Evolutionary conservation across 2,797 vertebrate genomes (phyloP), one percentile per base, ranked within the genome.

Genomic region (Enteromius fasciolatus): DNA sequence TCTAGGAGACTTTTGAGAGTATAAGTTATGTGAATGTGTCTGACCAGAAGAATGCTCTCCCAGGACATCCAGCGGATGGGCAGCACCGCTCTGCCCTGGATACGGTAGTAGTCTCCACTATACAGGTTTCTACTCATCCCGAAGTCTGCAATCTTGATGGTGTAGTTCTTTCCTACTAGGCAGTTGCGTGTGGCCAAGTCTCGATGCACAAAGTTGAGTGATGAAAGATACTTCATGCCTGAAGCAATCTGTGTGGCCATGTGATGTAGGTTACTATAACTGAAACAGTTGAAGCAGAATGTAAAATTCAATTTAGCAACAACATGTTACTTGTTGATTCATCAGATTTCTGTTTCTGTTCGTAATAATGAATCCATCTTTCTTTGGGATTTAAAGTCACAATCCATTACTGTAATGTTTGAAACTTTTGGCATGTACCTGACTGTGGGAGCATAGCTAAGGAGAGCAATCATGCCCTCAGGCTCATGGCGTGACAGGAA

Each of bases 11-110:
- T 8, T 63, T 17, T 31, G 5, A 63, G 28, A 63, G 6, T 63
- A 31, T 17, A 3, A 8, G 17, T 31, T 17, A 31, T 64, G 8
- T 39, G 17, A 6, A 5, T n/a, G 8, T 31, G 61, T 52, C 91
- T 88, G 83, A 99, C 98, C 96, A 99, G 93, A 84, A 99, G 92
- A 88, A 99, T 99, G 94, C 98, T 99, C 89, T 99, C 98, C 98
- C 98, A 99, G 18, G 98, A 99, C 98, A 99, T 99, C 98, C 98
- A 99, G 87, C 98, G 97, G 85, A 99, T 99, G 1, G 98, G 98
- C 50, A 99, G 96, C 39, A 99, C 98, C 0, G 98, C 98, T 25
- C 98, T 92, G 46, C 98, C 98, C 91, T 99, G 98, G 92, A 99
- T 99, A 83, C 98, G 95, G 91, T 99, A 99, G 90, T 99, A 99